Evolutionary conservation across 2,888 invertebrate genomes (phyloP), one percentile per base, ranked within the genome.

Genomic region (Acanthosoma haemorrhoidale): DNA sequence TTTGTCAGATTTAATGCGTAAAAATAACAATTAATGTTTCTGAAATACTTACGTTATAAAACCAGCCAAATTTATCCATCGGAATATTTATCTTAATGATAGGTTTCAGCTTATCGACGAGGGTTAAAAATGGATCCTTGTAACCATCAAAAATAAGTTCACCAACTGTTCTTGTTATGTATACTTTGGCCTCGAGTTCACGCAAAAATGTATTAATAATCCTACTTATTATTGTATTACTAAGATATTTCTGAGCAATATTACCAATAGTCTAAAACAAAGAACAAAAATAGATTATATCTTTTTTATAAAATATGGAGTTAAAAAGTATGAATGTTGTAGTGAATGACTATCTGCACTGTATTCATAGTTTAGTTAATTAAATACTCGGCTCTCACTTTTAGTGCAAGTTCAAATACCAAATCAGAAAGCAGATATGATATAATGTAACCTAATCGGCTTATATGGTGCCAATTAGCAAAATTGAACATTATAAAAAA

Each of bases 21-120:
- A n/a, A n/a, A n/a, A n/a, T n/a, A n/a, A n/a, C n/a, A n/a, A n/a
- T n/a, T n/a, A n/a, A n/a, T n/a, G n/a, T n/a, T n/a, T n/a, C n/a
- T n/a, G 59, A 29, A 63, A 71, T 16, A 74, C 79, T 77, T 77
- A 82, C 82, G 72, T 77, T 82, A 75, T 92, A 94, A 80, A 95
- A 94, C 88, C 93, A 90, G 11, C 91, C 95, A 78, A 95, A 94
- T 77, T 84, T 86, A 77, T 94, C 93, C 73, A 87, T 87, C 0
- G 84, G 71, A 69, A 74, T 71, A 43, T 75, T 71, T 34, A 76
- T 68, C 41, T 75, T 74, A 4, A 75, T 71, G 11, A 77, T 73
- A 6, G 69, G 69, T 2, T 77, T 76, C 68, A 77, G 64, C 9
- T 66, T 72, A 39, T 75, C 70, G 6, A 76, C 77, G 68, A 77